A percentile compares a stretch with the other conserved stretches of the same genome.
These are phyloP conservation scores for Nothobranchius kuhntae DNA, from an alignment of 2,113 vertebrate genomes.

Conservation along the genomic window DNA sequence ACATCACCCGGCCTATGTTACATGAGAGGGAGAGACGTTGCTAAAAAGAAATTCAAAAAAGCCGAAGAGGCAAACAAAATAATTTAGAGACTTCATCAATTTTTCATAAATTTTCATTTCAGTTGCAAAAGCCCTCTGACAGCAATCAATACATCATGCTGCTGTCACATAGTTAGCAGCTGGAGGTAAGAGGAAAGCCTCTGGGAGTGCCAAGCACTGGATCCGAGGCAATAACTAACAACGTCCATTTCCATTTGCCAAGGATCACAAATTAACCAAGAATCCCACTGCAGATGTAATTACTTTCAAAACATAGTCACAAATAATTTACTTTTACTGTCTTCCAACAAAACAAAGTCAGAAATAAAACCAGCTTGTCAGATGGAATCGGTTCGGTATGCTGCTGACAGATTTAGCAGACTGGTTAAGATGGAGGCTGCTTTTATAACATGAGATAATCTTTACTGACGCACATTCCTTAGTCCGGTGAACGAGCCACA, in stretches of 20 bases:
- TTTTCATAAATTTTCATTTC: constrained; percentile 99
- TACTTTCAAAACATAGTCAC: constrained; percentile 13
- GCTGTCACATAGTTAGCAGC: constrained; percentile 92
- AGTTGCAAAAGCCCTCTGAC: constrained; percentile 87
- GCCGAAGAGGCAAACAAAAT: constrained; percentile 69
- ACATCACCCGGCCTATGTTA: constrained; percentile 43
- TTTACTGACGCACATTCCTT: background rate
- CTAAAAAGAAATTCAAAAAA: constrained; percentile 37
- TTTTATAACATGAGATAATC: constrained; percentile 6
- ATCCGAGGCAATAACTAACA: constrained; percentile 70
- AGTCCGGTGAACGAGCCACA: background rate
- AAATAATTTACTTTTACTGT: background rate
- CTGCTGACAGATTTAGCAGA: background rate
- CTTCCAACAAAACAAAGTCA: background rate
- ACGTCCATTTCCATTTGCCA: constrained; percentile 46
- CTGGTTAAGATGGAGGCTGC: background rate
- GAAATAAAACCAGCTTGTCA: background rate
- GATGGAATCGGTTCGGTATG: background rate
- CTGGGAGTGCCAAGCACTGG: constrained; percentile 69
- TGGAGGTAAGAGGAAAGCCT: constrained; percentile 85
- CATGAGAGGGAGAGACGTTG: constrained; percentile 7
- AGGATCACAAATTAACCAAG: constrained; percentile 34
- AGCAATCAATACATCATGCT: constrained; percentile 97
- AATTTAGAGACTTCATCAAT: constrained; percentile 93
- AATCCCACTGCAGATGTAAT: constrained; percentile 10